These are phyloP conservation scores for Psilopsiagon aurifrons DNA, from an alignment of 2,113 vertebrate genomes.

Conservation along the genomic window DNA sequence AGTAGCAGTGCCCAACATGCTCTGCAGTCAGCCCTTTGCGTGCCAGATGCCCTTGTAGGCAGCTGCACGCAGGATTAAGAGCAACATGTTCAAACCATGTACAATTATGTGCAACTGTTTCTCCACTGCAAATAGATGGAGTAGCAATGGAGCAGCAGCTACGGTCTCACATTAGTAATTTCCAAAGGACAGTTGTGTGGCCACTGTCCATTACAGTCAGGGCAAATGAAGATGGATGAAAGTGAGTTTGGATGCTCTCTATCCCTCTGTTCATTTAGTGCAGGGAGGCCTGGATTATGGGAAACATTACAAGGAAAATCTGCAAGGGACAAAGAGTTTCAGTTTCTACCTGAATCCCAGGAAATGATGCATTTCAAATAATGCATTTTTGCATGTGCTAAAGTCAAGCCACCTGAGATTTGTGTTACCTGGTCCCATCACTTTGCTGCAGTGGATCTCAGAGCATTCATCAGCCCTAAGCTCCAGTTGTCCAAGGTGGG, in stretches of 20 bases:
- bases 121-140: neutral
- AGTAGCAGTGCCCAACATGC: neutral
- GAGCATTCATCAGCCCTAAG: neutral
- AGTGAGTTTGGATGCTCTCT: neutral
- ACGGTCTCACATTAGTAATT: neutral
- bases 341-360: neutral
- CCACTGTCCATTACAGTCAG: neutral
- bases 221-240: neutral
- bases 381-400: neutral
- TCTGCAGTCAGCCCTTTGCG: neutral
- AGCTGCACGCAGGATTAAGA: neutral
- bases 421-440: neutral
- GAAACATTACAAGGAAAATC: neutral
- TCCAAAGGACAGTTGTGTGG: slow-evolving; percentile 7
- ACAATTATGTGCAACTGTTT: neutral
- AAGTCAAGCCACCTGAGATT: neutral
- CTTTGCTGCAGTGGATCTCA: neutral
- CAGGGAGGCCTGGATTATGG: neutral
- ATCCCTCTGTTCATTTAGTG: neutral
- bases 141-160: neutral
- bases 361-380: neutral
- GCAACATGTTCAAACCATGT: neutral
- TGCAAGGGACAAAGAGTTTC: neutral
- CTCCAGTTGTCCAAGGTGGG: neutral
- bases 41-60: neutral